These are phyloP conservation scores for Anas bahamensis DNA, from an alignment of 2,797 vertebrate genomes.

Conservation along the genomic window DNA sequence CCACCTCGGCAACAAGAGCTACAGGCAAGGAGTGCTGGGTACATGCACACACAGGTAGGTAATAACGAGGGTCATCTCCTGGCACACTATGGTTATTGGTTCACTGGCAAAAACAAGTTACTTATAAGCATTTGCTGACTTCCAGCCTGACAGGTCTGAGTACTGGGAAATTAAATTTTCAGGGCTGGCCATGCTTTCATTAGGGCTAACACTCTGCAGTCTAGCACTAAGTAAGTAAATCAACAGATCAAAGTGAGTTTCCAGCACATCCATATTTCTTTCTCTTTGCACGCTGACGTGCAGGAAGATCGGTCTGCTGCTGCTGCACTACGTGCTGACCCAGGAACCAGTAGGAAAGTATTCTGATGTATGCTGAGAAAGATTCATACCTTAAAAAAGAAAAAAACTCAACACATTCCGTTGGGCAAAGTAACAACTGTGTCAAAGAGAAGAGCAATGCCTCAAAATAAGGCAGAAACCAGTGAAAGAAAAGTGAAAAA, in stretches of 20 bases:
- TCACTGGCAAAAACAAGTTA: neutral
- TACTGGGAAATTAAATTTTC: neutral
- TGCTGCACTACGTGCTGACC: neutral
- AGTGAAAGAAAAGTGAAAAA: neutral
- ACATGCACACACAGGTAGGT: neutral
- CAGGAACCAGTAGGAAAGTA: neutral
- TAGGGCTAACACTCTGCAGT: neutral
- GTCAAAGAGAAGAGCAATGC: neutral
- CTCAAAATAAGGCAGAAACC: neutral
- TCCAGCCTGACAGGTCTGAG: neutral
- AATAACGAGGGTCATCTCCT: neutral
- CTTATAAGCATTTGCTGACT: neutral
- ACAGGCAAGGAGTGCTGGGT: neutral
- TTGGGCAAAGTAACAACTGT: neutral
- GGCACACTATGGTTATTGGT: neutral
- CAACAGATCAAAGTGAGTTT: neutral
- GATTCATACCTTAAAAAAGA: neutral
- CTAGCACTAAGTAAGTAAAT: neutral
- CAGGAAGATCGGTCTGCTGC: neutral
- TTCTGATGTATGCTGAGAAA: neutral
- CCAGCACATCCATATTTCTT: neutral
- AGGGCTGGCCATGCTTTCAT: neutral
- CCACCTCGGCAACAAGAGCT: neutral
- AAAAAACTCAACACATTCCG: neutral
- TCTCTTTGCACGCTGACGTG: fast-evolving